A percentile compares a stretch with the other conserved stretches of the same genome.
Evolutionary conservation across 2,888 invertebrate species (phyloP).

Genomic region (Diaperis boleti): DNA sequence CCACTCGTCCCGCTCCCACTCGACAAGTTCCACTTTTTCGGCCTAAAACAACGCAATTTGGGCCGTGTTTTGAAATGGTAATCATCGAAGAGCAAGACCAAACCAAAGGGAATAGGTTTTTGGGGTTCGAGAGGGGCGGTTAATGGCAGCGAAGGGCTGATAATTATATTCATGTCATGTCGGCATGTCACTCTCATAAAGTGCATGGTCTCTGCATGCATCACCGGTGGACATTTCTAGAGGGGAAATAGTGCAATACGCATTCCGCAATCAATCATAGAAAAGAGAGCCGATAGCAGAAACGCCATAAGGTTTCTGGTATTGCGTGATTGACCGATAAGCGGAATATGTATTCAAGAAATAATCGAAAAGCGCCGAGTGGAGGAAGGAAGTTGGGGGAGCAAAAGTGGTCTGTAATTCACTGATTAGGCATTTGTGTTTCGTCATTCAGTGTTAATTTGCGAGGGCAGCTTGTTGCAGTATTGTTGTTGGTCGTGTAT

Average conservation of each 20-base stretch:
- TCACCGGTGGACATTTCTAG: conserved; percentile 32
- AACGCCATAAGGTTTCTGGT: conserved; percentile 23
- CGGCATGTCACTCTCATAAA: conserved; percentile 50
- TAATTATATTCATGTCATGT: conserved; percentile 51
- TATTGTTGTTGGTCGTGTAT: too few relatives aligned
- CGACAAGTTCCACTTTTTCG: conserved; percentile 30
- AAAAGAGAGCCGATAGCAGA: conserved; percentile 22
- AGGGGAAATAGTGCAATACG: conserved; percentile 30
- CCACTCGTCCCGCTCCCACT: conserved; percentile 32
- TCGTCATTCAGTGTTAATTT: too few relatives aligned
- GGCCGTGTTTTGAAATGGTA: conserved; percentile 36
- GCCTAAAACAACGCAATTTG: conserved; percentile 41
- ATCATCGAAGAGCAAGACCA: conserved; percentile 26
- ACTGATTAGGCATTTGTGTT: too few relatives aligned
- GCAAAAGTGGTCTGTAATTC: too few relatives aligned
- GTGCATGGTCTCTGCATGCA: conserved; percentile 37
- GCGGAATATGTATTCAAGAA: neutral
- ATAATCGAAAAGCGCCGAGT: neutral
- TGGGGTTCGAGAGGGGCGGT: neutral
- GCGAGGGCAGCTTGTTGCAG: too few relatives aligned
- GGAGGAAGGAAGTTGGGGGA: too few relatives aligned
- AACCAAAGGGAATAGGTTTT: conserved; percentile 16
- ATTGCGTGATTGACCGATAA: conserved; percentile 3
- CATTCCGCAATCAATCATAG: conserved; percentile 32
- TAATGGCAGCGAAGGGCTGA: conserved; percentile 18